Evolutionary conservation across 2,888 invertebrate genomes (phyloP).

Genomic region (Sesamia inferens): DNA sequence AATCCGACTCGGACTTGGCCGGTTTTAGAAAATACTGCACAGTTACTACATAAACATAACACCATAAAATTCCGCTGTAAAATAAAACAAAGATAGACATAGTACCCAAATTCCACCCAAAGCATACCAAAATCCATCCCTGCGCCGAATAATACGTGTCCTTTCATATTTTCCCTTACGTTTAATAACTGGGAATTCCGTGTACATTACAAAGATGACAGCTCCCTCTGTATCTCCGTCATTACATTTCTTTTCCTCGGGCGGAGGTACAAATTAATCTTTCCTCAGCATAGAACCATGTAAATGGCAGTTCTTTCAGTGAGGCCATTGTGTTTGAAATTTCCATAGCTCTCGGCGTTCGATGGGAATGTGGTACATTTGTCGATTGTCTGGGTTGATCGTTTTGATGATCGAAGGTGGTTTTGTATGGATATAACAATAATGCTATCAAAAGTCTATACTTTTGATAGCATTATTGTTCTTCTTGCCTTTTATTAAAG

Average conservation of each 20-base stretch:
- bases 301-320: constrained; percentile 75
- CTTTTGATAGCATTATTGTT: neutral
- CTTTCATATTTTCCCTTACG: constrained; percentile 60
- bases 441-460: too few relatives aligned
- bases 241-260: constrained; percentile 72
- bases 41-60: neutral
- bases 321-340: constrained; percentile 63
- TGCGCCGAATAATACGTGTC: constrained; percentile 56
- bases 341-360: constrained; percentile 46
- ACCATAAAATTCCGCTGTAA: neutral
- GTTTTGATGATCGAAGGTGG: constrained; percentile 25
- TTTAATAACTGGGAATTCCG: constrained; percentile 72
- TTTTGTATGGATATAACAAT: constrained; percentile 11
- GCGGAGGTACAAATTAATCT: constrained; percentile 82
- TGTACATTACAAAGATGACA: constrained; percentile 76
- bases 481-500: neutral
- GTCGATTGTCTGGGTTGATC: constrained; percentile 39
- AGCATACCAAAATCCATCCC: constrained; percentile 48
- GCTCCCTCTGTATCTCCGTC: constrained; percentile 64
- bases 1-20: too few relatives aligned
- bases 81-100: neutral
- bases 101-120: neutral
- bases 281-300: constrained; percentile 74
- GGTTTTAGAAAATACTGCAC: neutral
- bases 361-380: constrained; percentile 38